These are phyloP conservation scores for Ploceus nigricollis DNA, from an alignment of 2,113 vertebrate species.

Conservation along the genomic window DNA sequence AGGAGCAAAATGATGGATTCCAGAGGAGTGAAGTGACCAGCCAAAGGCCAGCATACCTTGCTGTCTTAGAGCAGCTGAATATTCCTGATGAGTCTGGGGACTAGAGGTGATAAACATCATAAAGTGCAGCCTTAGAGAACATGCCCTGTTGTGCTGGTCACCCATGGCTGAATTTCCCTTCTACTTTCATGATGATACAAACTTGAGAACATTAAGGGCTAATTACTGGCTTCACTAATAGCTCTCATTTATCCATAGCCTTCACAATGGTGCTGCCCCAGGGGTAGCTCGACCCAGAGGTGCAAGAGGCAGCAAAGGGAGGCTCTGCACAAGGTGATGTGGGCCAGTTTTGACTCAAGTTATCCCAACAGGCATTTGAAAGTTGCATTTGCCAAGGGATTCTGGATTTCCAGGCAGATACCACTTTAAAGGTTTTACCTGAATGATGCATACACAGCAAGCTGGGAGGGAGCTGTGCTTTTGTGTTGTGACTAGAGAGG, in stretches of 20 bases:
- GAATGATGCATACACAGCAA: neutral
- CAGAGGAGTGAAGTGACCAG: neutral
- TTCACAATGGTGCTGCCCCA: neutral
- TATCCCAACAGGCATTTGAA: neutral
- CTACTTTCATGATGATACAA: neutral
- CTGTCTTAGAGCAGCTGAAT: neutral
- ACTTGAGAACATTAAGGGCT: neutral
- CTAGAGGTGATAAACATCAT: neutral
- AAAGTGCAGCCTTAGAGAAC: neutral
- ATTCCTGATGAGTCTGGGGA: neutral
- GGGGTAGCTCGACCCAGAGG: neutral
- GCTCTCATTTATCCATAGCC: neutral
- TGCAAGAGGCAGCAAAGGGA: rapidly evolving
- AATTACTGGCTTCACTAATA: neutral
- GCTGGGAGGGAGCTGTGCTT: rapidly evolving
- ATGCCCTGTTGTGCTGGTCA: neutral
- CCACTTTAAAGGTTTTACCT: neutral
- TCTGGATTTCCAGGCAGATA: neutral
- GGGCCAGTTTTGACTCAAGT: neutral
- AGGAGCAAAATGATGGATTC: neutral
- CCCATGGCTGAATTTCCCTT: neutral
- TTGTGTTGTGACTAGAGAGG: neutral
- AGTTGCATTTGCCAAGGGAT: neutral
- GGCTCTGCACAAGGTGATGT: neutral
- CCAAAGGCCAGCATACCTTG: neutral